phyloP scores from a whole-genome alignment of 2,797 vertebrate species.

The Gallirallus australis region DNA sequence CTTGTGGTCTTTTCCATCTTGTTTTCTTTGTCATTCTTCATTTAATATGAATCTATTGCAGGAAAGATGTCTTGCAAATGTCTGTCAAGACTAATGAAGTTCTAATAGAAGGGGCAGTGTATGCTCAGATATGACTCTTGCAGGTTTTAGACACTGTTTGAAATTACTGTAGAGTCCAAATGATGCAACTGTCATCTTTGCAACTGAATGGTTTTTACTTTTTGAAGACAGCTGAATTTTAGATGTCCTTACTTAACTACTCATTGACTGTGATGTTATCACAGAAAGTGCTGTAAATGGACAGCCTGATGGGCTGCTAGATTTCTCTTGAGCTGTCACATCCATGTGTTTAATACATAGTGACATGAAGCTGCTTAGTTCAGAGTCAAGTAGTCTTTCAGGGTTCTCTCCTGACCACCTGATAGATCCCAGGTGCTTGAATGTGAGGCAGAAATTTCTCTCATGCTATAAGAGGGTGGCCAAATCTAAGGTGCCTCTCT shows the following conservation, averaged over 20 bases:
- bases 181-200: background rate
- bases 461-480: background rate
- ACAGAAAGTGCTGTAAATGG: background rate
- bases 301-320: background rate
- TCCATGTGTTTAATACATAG: background rate
- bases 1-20: conserved; percentile 16
- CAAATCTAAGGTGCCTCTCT: background rate
- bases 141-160: background rate
- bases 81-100: background rate
- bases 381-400: background rate
- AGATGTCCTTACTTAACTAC: background rate
- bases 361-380: background rate
- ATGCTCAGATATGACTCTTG: background rate
- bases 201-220: background rate
- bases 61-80: background rate
- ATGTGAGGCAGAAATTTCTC: background rate
- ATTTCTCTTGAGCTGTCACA: background rate
- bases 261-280: background rate
- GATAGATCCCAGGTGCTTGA: background rate
- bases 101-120: background rate
- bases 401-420: background rate
- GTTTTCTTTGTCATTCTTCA: conserved; percentile 42
- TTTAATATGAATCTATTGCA: background rate
- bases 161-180: background rate
- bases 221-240: background rate